Evolutionary conservation across 2,797 vertebrate genomes (phyloP).

Genomic region (Odontamblyopus lacepedii): DNA sequence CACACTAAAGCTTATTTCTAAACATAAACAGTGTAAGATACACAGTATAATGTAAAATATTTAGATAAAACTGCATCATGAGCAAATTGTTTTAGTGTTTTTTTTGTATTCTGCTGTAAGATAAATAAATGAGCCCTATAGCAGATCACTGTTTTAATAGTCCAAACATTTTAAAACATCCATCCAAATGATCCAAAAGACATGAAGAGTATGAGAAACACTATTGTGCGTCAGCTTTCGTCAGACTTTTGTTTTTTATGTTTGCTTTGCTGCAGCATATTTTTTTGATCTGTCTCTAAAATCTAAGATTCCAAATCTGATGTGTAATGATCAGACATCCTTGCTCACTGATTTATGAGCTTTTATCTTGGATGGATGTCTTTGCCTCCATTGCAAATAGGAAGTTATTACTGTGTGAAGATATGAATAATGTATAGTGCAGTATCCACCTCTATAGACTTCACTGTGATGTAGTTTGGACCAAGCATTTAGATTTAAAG

Average conservation of each 20-base stretch:
- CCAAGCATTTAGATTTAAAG: background rate
- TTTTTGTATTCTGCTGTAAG: no score
- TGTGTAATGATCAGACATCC: background rate
- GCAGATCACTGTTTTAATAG: background rate
- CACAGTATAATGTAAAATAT: no score
- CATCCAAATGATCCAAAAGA: background rate
- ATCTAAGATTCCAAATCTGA: conserved; percentile 8
- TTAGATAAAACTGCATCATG: no score
- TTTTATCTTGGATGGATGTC: conserved; percentile 9
- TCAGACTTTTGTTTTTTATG: background rate
- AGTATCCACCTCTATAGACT: background rate
- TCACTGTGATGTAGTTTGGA: background rate
- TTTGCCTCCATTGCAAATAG: conserved; percentile 10
- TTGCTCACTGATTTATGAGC: conserved; percentile 1
- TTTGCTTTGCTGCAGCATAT: background rate
- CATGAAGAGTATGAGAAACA: background rate
- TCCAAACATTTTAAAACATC: background rate
- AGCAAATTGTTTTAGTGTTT: no score
- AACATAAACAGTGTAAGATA: no score
- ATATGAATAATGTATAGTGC: conserved; percentile 7
- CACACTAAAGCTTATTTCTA: no score
- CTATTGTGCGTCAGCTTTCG: background rate
- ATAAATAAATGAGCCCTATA: no score
- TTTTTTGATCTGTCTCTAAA: background rate
- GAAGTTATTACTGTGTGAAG: conserved; percentile 11